A percentile compares a stretch with the other conserved stretches of the same genome.
phyloP scores from a whole-genome alignment of 2,797 vertebrate species.

The Eptatretus atami region DNA sequence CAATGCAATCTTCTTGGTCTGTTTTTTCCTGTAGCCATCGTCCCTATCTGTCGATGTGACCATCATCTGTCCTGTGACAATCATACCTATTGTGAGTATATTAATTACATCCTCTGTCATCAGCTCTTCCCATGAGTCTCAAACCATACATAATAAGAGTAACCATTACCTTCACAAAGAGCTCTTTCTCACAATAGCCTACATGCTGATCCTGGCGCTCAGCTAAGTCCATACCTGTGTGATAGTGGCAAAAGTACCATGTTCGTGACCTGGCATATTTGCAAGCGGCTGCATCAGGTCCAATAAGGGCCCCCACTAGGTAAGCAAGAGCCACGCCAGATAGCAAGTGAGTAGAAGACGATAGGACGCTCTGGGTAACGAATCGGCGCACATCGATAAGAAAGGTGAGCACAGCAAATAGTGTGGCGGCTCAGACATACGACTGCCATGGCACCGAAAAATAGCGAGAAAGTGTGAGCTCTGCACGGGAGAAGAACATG shows the following conservation, averaged over 20 bases:
- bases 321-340: slow-evolving; percentile 88
- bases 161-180: too few relatives aligned
- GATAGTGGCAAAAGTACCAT: slow-evolving; percentile 44
- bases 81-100: too few relatives aligned
- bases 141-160: too few relatives aligned
- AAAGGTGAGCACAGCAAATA: slow-evolving; percentile 87
- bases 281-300: slow-evolving; percentile 48
- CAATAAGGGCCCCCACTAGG: slow-evolving; percentile 65
- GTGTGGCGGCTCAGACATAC: slow-evolving; percentile 68
- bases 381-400: slow-evolving; percentile 65
- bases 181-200: too few relatives aligned
- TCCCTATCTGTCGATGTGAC: too few relatives aligned
- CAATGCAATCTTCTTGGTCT: too few relatives aligned
- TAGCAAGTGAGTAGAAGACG: slow-evolving; percentile 86
- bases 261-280: slow-evolving; percentile 35
- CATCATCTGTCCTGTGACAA: too few relatives aligned
- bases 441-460: slow-evolving; percentile 72
- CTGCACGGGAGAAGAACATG: slow-evolving; percentile 63
- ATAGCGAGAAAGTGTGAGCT: slow-evolving; percentile 61
- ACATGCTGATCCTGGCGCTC: too few relatives aligned
- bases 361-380: slow-evolving; percentile 77
- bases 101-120: too few relatives aligned
- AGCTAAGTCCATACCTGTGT: slow-evolving; percentile 15
- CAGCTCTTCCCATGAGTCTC: too few relatives aligned
- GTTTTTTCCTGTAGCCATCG: too few relatives aligned